Base-by-base conservation (phyloP, 2,113 vertebrate genomes). In the Genyomyrus donnyi region DNA sequence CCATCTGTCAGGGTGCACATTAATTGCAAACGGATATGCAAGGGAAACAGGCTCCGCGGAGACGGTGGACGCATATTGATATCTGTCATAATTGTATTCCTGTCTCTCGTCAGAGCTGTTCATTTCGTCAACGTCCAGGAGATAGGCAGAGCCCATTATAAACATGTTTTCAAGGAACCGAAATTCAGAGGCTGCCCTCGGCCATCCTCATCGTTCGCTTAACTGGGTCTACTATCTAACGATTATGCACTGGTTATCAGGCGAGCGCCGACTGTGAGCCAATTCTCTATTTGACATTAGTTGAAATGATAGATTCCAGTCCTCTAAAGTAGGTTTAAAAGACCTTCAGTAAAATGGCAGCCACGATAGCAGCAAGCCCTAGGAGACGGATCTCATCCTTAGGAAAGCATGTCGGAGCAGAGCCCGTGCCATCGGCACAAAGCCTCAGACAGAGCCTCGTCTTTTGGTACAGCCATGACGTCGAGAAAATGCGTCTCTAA, bases 21-120 rank as follows among this genome's bases (percentile, higher is more conserved):
- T 96, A 95, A 96, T 96, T 96, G 94, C 94, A 88, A 92, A 93
- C 93, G 95, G 94, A 95, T 95, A 95, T 94, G 95, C 94, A 93
- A 88, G 91, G 94, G 94, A 93, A 91, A 94, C 88, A 17, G 88
- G 48, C 94, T 95, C 94, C 91, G 91, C 93, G 93, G 94, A 94
- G 85, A 94, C 94, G 94, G 94, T 93, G 94, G 93, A 95, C 94
- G 94, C 94, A 95, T 95, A 94, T 93, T 94, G 92, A 94, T 93
- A 94, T 95, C 94, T 94, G 93, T 95, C 95, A 95, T 93, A 85
- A 94, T 95, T 92, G 93, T 50, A 85, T 48, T 85, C 77, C 50
- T 46, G 80, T 85, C 53, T 89, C 48, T 62, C 5, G 66, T 77
- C 80, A 89, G 35, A 85, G 56, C 39, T 84, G 74, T 42, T 89